Percentiles rank a stretch among this genome's conserved stretches.
Evolutionary conservation across 2,797 vertebrate genomes (phyloP).

Genomic region (Tragopan temminckii): DNA sequence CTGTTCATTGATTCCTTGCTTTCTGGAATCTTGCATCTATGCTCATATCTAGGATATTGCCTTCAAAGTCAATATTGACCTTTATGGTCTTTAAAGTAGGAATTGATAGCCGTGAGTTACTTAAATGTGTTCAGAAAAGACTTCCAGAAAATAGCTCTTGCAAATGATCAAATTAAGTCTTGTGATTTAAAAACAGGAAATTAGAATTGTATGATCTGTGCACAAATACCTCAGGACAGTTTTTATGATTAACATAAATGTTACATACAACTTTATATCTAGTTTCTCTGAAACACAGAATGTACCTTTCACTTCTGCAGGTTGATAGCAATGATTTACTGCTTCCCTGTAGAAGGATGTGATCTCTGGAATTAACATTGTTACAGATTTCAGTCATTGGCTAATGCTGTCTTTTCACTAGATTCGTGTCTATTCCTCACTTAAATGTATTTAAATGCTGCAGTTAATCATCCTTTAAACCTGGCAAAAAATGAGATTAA

Average conservation of each 20-base stretch:
- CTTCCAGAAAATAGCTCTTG: neutral
- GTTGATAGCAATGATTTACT: neutral
- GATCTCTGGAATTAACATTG: neutral
- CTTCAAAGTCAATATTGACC: neutral
- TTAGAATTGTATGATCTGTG: neutral
- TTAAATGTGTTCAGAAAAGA: neutral
- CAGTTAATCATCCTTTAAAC: constrained; percentile 8
- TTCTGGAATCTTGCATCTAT: neutral
- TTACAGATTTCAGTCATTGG: neutral
- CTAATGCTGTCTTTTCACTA: neutral
- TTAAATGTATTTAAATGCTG: neutral
- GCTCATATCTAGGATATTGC: neutral
- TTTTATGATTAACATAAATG: neutral
- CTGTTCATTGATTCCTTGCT: neutral
- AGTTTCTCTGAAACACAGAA: neutral
- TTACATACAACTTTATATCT: neutral
- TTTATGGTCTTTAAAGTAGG: neutral
- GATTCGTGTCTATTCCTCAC: neutral
- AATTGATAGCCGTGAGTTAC: neutral
- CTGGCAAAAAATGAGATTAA: neutral
- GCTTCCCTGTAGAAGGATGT: neutral
- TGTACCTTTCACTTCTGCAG: neutral
- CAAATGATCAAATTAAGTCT: neutral
- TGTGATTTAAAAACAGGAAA: neutral
- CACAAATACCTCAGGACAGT: neutral